A percentile compares a stretch with the other conserved stretches of the same genome.
Evolutionary conservation across 1,140 invertebrate genomes (phyloP).

Genomic region (Oryctes rhinoceros): DNA sequence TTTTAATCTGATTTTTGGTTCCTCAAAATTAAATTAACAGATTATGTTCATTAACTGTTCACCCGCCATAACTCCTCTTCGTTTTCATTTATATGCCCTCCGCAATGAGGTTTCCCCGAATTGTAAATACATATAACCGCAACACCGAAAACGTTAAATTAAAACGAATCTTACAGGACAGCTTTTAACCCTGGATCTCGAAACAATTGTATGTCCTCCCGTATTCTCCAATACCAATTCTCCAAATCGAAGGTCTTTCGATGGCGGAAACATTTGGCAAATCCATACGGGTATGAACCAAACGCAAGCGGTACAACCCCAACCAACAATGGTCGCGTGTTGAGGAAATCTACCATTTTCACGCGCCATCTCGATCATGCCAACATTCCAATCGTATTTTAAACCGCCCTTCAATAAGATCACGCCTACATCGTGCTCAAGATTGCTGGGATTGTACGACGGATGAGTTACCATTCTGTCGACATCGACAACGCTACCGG

Average conservation of each 20-base stretch:
- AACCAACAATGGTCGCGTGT: neutral
- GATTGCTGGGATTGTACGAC: neutral
- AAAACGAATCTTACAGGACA: constrained; percentile 3
- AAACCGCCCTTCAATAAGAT: neutral
- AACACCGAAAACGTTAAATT: no score
- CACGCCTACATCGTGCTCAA: neutral
- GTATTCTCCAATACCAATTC: neutral
- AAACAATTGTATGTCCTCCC: neutral
- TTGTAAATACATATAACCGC: no score
- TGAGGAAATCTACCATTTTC: neutral
- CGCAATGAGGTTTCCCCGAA: no score
- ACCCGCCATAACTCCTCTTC: no score
- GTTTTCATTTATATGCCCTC: no score
- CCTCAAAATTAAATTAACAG: no score
- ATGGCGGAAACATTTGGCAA: neutral
- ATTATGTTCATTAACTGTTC: no score
- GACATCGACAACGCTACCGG: neutral
- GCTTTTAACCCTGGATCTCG: neutral
- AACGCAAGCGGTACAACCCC: neutral
- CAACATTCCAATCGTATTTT: neutral
- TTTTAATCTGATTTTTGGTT: no score
- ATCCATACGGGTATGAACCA: constrained; percentile 23
- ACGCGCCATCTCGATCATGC: neutral
- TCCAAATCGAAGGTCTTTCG: neutral
- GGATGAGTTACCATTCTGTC: neutral